Percentiles rank a stretch among this genome's conserved stretches.
phyloP scores from a whole-genome alignment of 2,113 vertebrate species.

The Sigmodon hispidus region DNA sequence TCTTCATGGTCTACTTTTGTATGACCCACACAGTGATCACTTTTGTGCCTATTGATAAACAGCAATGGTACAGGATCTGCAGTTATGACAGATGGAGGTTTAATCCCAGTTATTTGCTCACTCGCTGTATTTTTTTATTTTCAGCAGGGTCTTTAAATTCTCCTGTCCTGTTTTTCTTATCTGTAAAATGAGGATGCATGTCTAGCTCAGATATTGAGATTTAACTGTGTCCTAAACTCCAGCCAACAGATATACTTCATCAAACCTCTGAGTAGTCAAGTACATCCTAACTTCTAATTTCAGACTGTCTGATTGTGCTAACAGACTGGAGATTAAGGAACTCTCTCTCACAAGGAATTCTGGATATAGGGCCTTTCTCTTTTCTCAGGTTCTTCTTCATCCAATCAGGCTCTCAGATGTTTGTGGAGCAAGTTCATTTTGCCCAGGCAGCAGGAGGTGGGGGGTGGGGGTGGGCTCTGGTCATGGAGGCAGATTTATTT shows the following conservation, averaged over 20 bases:
- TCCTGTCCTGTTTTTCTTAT: constrained; percentile 7
- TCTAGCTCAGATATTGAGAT: constrained; percentile 24
- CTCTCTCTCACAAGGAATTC: not conserved
- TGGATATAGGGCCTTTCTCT: not conserved
- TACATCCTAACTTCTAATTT: not conserved
- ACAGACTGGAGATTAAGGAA: not conserved
- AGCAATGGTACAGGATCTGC: constrained; percentile 12
- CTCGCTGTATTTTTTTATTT: constrained; percentile 28
- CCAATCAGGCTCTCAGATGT: constrained; percentile 55
- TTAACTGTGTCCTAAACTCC: constrained; percentile 31
- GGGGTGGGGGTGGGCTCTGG: constrained; percentile 59
- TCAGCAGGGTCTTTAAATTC: constrained; percentile 53
- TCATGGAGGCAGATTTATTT: constrained; percentile 81
- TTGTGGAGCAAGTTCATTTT: constrained; percentile 59
- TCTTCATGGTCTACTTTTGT: constrained; percentile 22
- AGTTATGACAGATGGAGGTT: constrained; percentile 38
- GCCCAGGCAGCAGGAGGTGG: constrained; percentile 67
- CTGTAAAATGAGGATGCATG: constrained; percentile 43
- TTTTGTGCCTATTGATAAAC: constrained; percentile 58
- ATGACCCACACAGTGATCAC: constrained; percentile 26
- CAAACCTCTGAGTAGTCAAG: not conserved
- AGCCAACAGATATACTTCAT: constrained; percentile 22
- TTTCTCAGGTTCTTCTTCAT: constrained; percentile 43
- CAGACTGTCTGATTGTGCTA: not conserved
- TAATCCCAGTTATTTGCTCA: constrained; percentile 13